These are phyloP conservation scores for Acanthisitta chloris DNA, from an alignment of 2,113 vertebrate genomes.

Conservation along the genomic window DNA sequence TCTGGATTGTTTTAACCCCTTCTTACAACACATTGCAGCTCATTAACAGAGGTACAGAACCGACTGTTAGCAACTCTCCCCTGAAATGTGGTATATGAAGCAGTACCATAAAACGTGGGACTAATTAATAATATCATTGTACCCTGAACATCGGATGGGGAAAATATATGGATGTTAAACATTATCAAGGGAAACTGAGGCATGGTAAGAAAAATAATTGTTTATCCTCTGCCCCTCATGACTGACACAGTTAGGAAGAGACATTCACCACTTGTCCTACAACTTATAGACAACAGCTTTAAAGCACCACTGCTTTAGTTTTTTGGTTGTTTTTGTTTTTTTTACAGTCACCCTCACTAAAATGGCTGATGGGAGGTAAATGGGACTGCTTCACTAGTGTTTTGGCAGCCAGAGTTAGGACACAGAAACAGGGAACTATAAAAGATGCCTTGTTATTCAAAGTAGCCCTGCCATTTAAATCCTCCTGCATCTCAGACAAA, in stretches of 20 bases:
- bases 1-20: slow-evolving; percentile 51
- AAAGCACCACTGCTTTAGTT: background rate
- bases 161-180: background rate
- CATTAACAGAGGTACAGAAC: background rate
- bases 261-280: background rate
- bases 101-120: background rate
- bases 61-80: background rate
- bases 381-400: background rate
- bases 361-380: background rate
- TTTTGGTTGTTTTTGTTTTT: background rate
- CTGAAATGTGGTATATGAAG: background rate
- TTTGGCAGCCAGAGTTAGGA: background rate
- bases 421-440: background rate
- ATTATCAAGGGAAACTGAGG: background rate
- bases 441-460: background rate
- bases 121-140: background rate
- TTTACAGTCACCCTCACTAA: background rate
- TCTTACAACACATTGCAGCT: background rate
- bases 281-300: background rate
- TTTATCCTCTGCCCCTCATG: background rate
- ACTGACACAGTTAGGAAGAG: background rate
- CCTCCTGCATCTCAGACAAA: background rate
- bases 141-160: background rate
- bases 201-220: background rate
- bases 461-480: background rate